Evolutionary conservation across 2,113 vertebrate species (phyloP).

Genomic region (Thamnophis sirtalis): DNA sequence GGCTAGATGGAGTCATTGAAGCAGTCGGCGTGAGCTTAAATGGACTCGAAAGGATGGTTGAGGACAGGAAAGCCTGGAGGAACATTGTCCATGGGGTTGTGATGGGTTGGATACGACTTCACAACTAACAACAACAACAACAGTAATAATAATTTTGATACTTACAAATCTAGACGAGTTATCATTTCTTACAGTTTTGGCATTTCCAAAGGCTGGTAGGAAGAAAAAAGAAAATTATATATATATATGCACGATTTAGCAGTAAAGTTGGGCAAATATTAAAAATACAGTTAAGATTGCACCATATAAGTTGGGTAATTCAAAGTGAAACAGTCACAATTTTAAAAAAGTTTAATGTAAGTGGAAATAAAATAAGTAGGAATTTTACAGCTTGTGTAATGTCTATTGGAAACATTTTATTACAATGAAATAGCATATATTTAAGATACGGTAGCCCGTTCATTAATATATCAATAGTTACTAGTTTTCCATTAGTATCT

Average conservation of each 20-base stretch:
- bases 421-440: neutral
- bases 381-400: neutral
- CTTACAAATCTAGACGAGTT: conserved; percentile 99
- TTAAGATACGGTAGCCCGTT: neutral
- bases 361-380: neutral
- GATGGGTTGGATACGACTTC: too few species aligned
- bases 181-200: conserved; percentile 96
- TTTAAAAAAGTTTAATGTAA: neutral
- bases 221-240: conserved; percentile 37
- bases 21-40: too few species aligned
- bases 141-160: conserved; percentile 59
- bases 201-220: conserved; percentile 93
- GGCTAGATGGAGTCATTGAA: too few species aligned
- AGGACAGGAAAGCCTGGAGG: too few species aligned
- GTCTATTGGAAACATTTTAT: neutral
- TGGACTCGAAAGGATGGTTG: too few species aligned
- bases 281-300: neutral
- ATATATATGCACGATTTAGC: neutral
- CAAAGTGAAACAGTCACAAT: neutral
- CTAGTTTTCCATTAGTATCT: neutral
- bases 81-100: too few species aligned
- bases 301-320: neutral
- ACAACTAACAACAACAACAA: too few species aligned
- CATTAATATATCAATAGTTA: neutral
- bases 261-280: neutral